Evolutionary conservation across 2,797 vertebrate species (phyloP).

Genomic region (Parauchenoglanis punctatus): DNA sequence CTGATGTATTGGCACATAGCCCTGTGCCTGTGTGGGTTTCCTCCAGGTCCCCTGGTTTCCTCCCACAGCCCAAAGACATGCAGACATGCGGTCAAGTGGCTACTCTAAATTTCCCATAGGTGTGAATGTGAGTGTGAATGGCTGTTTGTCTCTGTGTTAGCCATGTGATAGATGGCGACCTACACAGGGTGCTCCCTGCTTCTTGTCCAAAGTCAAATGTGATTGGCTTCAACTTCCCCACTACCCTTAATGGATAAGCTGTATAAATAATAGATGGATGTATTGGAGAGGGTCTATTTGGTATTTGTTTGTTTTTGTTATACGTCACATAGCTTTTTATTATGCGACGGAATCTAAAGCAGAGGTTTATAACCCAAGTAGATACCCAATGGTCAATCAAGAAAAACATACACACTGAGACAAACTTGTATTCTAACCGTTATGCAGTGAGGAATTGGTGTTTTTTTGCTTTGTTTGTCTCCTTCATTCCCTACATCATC

Average conservation of each 20-base stretch:
- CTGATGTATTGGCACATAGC: not conserved
- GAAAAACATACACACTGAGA: not conserved
- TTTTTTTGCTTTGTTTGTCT: conserved; percentile 62
- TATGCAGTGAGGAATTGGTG: not conserved
- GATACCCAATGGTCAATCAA: not conserved
- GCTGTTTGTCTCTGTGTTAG: no score
- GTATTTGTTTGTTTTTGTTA: not conserved
- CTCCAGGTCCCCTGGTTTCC: no score
- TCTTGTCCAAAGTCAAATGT: no score
- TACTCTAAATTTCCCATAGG: no score
- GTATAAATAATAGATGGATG: not conserved
- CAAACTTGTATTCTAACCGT: not conserved
- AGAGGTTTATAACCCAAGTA: not conserved
- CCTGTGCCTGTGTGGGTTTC: no score
- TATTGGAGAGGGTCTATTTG: not conserved
- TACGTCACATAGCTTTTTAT: not conserved
- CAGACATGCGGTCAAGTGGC: no score
- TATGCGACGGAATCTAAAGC: not conserved
- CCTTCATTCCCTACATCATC: conserved; percentile 42
- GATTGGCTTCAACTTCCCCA: no score
- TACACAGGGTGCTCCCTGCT: no score
- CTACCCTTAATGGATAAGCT: no score
- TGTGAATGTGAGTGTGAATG: no score
- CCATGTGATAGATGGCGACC: no score
- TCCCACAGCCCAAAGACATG: no score